phyloP scores from a whole-genome alignment of 1,140 invertebrate species.

The Globodera ellingtonae region DNA sequence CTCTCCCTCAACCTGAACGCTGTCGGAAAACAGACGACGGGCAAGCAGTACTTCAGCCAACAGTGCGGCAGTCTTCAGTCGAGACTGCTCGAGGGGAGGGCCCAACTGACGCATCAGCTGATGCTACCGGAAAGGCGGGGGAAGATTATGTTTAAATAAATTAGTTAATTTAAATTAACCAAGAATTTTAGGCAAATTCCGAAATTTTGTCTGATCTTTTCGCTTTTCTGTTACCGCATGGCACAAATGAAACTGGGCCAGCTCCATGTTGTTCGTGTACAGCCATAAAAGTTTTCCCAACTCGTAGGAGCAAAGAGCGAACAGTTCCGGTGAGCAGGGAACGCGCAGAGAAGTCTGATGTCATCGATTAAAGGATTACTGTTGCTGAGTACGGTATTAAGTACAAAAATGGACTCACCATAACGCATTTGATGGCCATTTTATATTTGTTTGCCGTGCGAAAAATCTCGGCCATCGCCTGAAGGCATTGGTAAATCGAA shows the following conservation, averaged over 20 bases:
- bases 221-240: constrained; percentile 30
- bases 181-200: not conserved
- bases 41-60: constrained; percentile 43
- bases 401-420: constrained; percentile 32
- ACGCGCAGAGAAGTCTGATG: constrained; percentile 50
- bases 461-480: constrained; percentile 51
- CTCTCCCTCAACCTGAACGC: not conserved
- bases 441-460: constrained; percentile 46
- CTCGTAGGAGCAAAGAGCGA: constrained; percentile 43
- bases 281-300: constrained; percentile 50
- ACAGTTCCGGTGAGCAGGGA: constrained; percentile 47
- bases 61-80: constrained; percentile 39
- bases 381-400: not conserved
- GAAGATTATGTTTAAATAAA: not conserved
- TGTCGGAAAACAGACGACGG: constrained; percentile 36
- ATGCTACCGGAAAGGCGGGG: constrained; percentile 23
- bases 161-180: too few species aligned
- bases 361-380: too few species aligned
- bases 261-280: constrained; percentile 41
- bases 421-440: constrained; percentile 53
- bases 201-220: not conserved
- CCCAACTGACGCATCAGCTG: constrained; percentile 48
- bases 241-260: constrained; percentile 44
- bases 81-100: constrained; percentile 25
- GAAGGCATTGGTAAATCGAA: not conserved